phyloP scores from a whole-genome alignment of 2,113 vertebrate genomes.

The Sciurus niger region DNA sequence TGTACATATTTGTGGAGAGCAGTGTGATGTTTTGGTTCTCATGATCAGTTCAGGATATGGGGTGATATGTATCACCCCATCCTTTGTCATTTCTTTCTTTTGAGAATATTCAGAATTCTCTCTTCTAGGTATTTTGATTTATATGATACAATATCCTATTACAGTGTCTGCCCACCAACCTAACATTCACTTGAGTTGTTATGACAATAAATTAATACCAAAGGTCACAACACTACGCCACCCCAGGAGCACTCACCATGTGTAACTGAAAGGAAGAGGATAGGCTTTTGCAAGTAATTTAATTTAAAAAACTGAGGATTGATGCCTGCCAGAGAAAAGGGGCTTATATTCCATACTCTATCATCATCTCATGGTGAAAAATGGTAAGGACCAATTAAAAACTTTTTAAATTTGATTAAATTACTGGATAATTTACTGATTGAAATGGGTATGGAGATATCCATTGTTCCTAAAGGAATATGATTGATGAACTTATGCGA shows the following conservation, averaged over 20 bases:
- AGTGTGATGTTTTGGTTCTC: no score
- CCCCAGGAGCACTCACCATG: neutral
- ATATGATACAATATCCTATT: neutral
- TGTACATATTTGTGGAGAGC: neutral
- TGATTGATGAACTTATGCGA: neutral
- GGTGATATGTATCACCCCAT: no score
- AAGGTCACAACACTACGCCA: constrained; percentile 37
- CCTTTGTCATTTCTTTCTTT: neutral
- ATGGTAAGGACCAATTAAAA: neutral
- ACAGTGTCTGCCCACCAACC: neutral
- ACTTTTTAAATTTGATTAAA: neutral
- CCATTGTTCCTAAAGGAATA: neutral
- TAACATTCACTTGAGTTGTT: constrained; percentile 49
- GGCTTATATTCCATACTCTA: neutral
- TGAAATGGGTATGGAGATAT: neutral
- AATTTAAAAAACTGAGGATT: neutral
- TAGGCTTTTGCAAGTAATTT: constrained; percentile 55
- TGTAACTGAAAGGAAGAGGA: constrained; percentile 45
- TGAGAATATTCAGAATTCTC: neutral
- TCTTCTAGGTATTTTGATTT: neutral
- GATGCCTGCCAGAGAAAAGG: neutral
- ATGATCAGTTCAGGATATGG: neutral
- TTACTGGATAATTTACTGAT: neutral
- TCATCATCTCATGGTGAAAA: neutral
- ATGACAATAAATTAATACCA: constrained; percentile 58